Conservation (phyloP, 2,797 vertebrate species). For the Lutjanus argentimaculatus region DNA sequence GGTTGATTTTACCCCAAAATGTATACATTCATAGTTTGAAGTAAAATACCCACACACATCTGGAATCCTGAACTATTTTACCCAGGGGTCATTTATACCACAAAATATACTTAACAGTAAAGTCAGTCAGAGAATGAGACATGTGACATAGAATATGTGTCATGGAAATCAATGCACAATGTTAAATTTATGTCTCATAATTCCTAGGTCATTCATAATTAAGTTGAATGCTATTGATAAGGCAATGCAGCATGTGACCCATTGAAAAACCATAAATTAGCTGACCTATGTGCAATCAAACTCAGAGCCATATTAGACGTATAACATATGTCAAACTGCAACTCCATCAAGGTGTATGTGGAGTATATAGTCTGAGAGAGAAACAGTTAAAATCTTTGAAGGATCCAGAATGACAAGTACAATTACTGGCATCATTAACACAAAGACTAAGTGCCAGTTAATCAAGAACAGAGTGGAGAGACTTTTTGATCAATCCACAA, state of each 20-base stretch:
- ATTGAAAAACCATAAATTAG: constrained; percentile 34
- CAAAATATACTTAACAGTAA: constrained; percentile 4
- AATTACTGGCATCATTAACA: constrained; percentile 9
- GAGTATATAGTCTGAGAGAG: background rate
- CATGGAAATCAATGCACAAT: constrained; percentile 36
- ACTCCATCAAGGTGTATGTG: background rate
- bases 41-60: background rate
- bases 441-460: background rate
- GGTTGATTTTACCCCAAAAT: background rate
- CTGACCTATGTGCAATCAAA: background rate
- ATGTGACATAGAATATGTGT: background rate
- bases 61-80: background rate
- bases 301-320: background rate
- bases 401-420: background rate
- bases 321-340: background rate
- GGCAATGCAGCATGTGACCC: constrained; percentile 8
- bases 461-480: background rate
- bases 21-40: constrained; percentile 3
- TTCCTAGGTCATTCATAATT: constrained; percentile 17
- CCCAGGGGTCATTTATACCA: background rate
- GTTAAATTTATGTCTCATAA: constrained; percentile 33
- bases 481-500: background rate
- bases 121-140: background rate
- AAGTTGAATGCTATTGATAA: constrained; percentile 41
- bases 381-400: background rate